These are phyloP conservation scores for Eumacrocentrus americanus DNA, from an alignment of 2,888 invertebrate genomes.

Conservation along the genomic window DNA sequence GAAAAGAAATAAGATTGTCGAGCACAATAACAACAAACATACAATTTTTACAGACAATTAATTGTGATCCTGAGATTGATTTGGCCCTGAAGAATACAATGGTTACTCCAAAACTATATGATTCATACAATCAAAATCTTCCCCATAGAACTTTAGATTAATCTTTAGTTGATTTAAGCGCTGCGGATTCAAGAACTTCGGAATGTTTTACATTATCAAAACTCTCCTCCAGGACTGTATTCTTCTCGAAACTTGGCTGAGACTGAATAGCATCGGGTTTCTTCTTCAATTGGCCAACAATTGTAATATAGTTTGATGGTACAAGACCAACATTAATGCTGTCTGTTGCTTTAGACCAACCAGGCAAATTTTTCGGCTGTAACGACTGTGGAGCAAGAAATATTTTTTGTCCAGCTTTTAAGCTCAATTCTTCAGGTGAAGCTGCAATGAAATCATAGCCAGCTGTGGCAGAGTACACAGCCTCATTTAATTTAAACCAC, in stretches of 20 bases:
- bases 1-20: too few relatives aligned
- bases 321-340: conserved; percentile 51
- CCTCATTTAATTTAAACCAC: conserved; percentile 67
- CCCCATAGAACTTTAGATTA: too few relatives aligned
- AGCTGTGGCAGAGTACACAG: conserved; percentile 70
- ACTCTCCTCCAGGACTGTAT: conserved; percentile 8
- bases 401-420: conserved; percentile 78
- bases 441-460: conserved; percentile 78
- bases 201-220: not conserved
- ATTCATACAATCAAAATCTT: too few relatives aligned
- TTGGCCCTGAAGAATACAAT: not conserved
- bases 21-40: too few relatives aligned
- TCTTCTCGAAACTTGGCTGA: too few relatives aligned
- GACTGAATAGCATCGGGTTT: conserved; percentile 38
- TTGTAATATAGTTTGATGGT: conserved; percentile 52
- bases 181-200: not conserved
- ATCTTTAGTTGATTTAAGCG: too few relatives aligned
- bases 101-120: too few relatives aligned
- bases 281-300: conserved; percentile 53
- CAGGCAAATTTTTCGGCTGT: conserved; percentile 69
- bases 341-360: conserved; percentile 57
- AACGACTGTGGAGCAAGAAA: conserved; percentile 83
- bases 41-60: too few relatives aligned
- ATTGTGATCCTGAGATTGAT: too few relatives aligned
- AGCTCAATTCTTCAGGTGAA: conserved; percentile 76